Evolutionary conservation across 2,888 invertebrate species (phyloP).

Genomic region (Leucania comma): DNA sequence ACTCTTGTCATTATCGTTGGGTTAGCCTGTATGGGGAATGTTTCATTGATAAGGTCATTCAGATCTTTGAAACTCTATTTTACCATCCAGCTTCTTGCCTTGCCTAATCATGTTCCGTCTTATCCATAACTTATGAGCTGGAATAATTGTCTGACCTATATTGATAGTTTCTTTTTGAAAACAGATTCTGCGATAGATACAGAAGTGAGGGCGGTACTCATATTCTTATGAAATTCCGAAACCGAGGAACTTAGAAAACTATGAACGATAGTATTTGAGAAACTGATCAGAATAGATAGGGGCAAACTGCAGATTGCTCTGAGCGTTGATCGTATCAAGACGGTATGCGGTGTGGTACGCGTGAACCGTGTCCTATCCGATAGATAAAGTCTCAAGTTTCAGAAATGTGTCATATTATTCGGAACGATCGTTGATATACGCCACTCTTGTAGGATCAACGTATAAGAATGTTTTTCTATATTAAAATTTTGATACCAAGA

Average conservation of each 20-base stretch:
- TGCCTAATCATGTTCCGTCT: background rate
- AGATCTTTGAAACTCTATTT: background rate
- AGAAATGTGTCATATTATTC: constrained; percentile 36
- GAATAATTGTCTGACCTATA: too few relatives aligned
- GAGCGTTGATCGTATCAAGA: constrained; percentile 32
- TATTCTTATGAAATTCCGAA: constrained; percentile 13
- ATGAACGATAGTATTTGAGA: constrained; percentile 19
- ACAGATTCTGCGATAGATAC: background rate
- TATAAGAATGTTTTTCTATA: background rate
- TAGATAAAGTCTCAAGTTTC: constrained; percentile 30
- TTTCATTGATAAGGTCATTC: background rate
- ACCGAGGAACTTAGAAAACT: constrained; percentile 6
- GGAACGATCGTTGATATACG: constrained; percentile 15
- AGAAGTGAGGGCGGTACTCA: background rate
- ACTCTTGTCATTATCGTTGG: background rate
- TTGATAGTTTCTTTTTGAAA: background rate
- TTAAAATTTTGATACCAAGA: background rate
- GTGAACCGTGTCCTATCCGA: constrained; percentile 21
- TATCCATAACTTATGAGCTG: background rate
- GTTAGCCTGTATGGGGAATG: background rate
- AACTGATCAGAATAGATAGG: constrained; percentile 36
- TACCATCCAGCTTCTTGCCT: background rate
- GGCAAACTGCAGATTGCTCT: constrained; percentile 42
- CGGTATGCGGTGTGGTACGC: constrained; percentile 6
- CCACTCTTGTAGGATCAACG: background rate